Evolutionary conservation across 2,797 vertebrate species (phyloP).

Genomic region (Anabas testudineus): DNA sequence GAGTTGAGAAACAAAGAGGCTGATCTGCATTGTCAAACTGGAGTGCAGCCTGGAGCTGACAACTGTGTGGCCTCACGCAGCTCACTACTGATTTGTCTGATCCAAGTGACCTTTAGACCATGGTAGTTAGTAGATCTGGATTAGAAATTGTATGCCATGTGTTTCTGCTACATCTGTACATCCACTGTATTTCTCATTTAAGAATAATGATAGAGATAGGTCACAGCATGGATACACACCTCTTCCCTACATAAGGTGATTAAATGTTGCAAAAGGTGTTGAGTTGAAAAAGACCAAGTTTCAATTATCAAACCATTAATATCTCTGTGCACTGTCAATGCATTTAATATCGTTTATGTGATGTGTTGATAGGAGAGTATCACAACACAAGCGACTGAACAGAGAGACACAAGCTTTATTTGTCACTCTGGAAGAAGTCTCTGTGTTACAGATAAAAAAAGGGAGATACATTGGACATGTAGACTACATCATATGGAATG

Average conservation of each 20-base stretch:
- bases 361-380: constrained; percentile 5
- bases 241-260: constrained; percentile 5
- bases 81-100: constrained; percentile 24
- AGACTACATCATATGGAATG: constrained; percentile 77
- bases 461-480: constrained; percentile 51
- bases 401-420: constrained; percentile 76
- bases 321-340: background rate
- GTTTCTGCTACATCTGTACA: constrained; percentile 7
- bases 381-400: constrained; percentile 41
- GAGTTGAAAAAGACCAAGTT: background rate
- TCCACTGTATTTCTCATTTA: constrained; percentile 12
- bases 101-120: constrained; percentile 44
- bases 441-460: constrained; percentile 73
- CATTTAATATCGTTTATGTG: constrained; percentile 13
- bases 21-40: constrained; percentile 46
- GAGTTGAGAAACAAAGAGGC: constrained; percentile 28
- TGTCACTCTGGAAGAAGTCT: constrained; percentile 67
- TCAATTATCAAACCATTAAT: background rate
- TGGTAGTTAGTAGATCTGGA: background rate
- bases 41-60: constrained; percentile 68
- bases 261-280: constrained; percentile 5
- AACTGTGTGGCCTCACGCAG: constrained; percentile 26
- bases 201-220: background rate
- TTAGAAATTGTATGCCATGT: background rate
- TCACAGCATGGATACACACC: background rate